These are phyloP conservation scores for Enchytraeus crypticus DNA, from an alignment of 2,888 invertebrate genomes.

Conservation along the genomic window DNA sequence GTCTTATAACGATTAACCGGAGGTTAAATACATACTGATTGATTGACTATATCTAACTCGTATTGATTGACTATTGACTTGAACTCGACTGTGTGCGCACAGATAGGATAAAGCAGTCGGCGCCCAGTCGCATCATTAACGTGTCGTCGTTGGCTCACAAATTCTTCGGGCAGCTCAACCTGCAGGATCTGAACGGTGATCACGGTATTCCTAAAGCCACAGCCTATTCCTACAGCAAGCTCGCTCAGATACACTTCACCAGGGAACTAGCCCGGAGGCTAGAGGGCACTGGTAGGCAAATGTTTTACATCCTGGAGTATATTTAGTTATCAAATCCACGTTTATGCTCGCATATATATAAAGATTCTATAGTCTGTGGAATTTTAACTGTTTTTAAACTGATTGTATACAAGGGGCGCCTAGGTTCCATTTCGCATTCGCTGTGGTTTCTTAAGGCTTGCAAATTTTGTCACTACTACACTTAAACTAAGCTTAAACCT, in stretches of 20 bases:
- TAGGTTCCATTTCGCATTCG: too few species aligned
- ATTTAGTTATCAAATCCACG: neutral
- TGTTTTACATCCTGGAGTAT: neutral
- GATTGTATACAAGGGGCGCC: too few species aligned
- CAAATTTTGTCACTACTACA: too few species aligned
- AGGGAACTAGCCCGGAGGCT: slow-evolving; percentile 38
- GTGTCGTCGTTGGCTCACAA: slow-evolving; percentile 32
- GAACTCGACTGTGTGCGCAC: too few species aligned
- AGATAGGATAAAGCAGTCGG: slow-evolving; percentile 15
- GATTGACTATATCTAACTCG: neutral
- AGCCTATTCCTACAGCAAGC: slow-evolving; percentile 41
- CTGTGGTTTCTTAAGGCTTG: too few species aligned
- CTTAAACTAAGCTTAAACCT: too few species aligned
- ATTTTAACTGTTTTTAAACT: too few species aligned
- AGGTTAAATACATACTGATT: neutral
- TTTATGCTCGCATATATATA: too few species aligned
- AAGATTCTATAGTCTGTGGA: too few species aligned
- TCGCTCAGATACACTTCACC: slow-evolving; percentile 44
- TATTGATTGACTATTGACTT: neutral
- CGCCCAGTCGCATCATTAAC: slow-evolving; percentile 29
- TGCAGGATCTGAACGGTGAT: slow-evolving; percentile 26
- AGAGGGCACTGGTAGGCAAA: slow-evolving; percentile 27
- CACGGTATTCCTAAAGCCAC: slow-evolving; percentile 24
- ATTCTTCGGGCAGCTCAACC: slow-evolving; percentile 25
- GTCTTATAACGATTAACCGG: too few species aligned